Conservation (phyloP, 2,113 vertebrate species). For the Lophotis ruficrista region DNA sequence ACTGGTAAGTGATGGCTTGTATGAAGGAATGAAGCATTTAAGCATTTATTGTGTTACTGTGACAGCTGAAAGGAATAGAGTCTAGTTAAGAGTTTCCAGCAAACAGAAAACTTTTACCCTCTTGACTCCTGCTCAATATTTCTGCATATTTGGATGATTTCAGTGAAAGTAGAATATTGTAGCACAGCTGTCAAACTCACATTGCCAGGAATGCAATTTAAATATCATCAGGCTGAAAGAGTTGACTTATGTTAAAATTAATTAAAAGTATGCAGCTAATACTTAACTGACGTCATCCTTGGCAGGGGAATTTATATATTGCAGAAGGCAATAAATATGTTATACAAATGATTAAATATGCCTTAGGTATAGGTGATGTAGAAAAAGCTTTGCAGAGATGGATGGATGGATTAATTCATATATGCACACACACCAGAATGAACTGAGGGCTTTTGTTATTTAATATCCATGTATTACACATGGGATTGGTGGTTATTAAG, state of each 20-base stretch:
- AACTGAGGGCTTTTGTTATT: neutral
- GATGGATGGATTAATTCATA: neutral
- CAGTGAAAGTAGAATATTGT: neutral
- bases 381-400: slow-evolving; percentile 1
- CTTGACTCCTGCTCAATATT: slow-evolving; percentile 10
- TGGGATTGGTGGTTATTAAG: slow-evolving; percentile 26
- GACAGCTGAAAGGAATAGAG: slow-evolving; percentile 2
- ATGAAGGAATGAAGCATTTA: neutral
- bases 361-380: neutral
- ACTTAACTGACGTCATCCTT: slow-evolving; percentile 27
- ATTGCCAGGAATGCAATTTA: slow-evolving; percentile 23
- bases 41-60: neutral
- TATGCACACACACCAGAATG: neutral
- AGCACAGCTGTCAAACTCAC: neutral
- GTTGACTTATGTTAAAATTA: slow-evolving; percentile 24
- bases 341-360: neutral
- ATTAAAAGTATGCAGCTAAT: neutral
- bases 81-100: neutral
- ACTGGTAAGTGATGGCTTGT: slow-evolving; percentile 78
- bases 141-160: slow-evolving; percentile 14
- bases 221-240: neutral
- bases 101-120: slow-evolving; percentile 2
- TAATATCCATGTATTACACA: neutral
- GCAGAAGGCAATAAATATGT: neutral
- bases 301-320: neutral